phyloP scores from a whole-genome alignment of 2,113 vertebrate genomes.

The Tichodroma muraria region DNA sequence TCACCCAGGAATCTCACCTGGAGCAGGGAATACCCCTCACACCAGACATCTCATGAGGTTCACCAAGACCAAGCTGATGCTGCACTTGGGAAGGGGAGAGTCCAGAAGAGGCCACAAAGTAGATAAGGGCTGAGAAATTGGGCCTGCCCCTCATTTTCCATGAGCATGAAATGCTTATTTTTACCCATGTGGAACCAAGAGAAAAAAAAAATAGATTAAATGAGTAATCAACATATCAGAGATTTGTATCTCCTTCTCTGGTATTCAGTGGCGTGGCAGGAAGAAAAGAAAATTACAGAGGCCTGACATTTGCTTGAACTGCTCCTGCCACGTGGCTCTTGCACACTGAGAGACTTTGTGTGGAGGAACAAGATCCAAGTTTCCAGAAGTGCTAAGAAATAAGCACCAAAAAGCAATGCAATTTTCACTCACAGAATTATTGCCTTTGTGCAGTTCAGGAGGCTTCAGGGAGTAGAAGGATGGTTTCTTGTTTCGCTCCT shows the following conservation, averaged over 20 bases:
- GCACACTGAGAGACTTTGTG: not conserved
- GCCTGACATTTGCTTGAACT: not conserved
- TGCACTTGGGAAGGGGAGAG: not conserved
- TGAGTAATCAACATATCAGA: not conserved
- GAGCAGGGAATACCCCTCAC: not conserved
- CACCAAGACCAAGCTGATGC: not conserved
- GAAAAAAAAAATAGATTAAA: not conserved
- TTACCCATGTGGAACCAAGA: not conserved
- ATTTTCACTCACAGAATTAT: not conserved
- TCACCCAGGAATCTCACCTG: not conserved
- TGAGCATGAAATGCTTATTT: not conserved
- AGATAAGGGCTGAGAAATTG: not conserved
- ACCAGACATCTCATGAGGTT: not conserved
- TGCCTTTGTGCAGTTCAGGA: not conserved
- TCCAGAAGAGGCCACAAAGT: not conserved
- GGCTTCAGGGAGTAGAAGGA: not conserved
- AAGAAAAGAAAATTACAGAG: not conserved
- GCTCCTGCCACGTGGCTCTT: not conserved
- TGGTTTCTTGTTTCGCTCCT: not conserved
- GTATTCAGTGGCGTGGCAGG: fast-evolving
- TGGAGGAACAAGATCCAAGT: not conserved
- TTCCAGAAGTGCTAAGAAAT: slow-evolving; percentile 23
- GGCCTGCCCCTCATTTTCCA: not conserved
- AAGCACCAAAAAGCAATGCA: not conserved
- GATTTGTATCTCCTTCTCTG: not conserved